A percentile compares a stretch with the other conserved stretches of the same genome.
These are phyloP conservation scores for Brachyhypopomus gauderio DNA, from an alignment of 2,113 vertebrate species.

Conservation along the genomic window DNA sequence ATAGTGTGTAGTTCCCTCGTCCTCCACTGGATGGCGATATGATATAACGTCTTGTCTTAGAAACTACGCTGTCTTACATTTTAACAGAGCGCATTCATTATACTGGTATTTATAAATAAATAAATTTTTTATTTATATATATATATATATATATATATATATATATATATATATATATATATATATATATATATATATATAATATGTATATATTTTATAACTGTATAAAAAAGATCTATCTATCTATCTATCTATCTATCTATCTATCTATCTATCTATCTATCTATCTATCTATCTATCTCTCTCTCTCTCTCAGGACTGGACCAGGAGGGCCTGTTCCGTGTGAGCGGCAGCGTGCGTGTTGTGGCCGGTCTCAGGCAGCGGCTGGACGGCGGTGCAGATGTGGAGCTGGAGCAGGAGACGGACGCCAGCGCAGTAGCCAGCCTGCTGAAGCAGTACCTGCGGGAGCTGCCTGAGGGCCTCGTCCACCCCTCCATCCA, in stretches of 20 bases:
- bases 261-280: too few relatives aligned
- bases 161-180: too few relatives aligned
- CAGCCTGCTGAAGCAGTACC: constrained; percentile 88
- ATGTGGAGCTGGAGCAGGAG: constrained; percentile 75
- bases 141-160: too few relatives aligned
- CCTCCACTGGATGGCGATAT: constrained; percentile 34
- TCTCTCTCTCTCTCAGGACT: constrained; percentile 75
- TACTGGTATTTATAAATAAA: background rate
- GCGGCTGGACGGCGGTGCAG: constrained; percentile 77
- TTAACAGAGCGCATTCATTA: background rate
- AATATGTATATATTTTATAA: too few relatives aligned
- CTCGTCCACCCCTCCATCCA: constrained; percentile 78
- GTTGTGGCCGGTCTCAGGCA: constrained; percentile 80
- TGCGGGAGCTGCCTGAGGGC: constrained; percentile 85
- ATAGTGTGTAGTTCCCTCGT: constrained; percentile 9
- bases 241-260: too few relatives aligned
- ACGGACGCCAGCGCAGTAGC: constrained; percentile 81
- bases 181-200: too few relatives aligned
- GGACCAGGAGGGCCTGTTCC: constrained; percentile 89
- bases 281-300: constrained; percentile 3
- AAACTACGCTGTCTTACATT: background rate
- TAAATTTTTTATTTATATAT: too few relatives aligned
- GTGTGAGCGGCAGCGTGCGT: constrained; percentile 86
- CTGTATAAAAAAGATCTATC: too few relatives aligned
- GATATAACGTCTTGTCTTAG: background rate